Percentiles rank a stretch among this genome's conserved stretches.
phyloP scores from a whole-genome alignment of 2,888 invertebrate genomes.

The Phoenoteleia sp. region DNA sequence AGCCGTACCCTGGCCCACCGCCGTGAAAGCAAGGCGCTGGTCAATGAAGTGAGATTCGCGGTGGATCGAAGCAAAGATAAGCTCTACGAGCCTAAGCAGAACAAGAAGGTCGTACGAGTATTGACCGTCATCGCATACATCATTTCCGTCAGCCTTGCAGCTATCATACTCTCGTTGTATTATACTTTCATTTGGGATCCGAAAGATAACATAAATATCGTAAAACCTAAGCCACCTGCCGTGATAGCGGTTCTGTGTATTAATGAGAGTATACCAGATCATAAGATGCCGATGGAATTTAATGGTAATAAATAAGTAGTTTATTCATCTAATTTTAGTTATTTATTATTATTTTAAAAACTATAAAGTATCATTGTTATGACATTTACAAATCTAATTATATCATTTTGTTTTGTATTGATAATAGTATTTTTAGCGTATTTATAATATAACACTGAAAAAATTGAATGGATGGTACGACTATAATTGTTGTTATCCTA shows the following conservation, averaged over 20 bases:
- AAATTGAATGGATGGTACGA: too few relatives aligned
- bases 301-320: slow-evolving; percentile 25
- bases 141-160: slow-evolving; percentile 97
- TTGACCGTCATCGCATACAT: slow-evolving; percentile 98
- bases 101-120: slow-evolving; percentile 95
- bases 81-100: slow-evolving; percentile 93
- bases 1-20: slow-evolving; percentile 83
- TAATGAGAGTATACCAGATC: slow-evolving; percentile 20
- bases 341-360: not conserved
- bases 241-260: slow-evolving; percentile 3
- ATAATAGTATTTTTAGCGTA: too few relatives aligned
- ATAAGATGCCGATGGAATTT: slow-evolving; percentile 19
- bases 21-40: slow-evolving; percentile 82
- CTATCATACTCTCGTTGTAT: slow-evolving; percentile 97
- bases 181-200: slow-evolving; percentile 98
- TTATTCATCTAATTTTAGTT: not conserved
- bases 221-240: slow-evolving; percentile 32
- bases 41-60: slow-evolving; percentile 90
- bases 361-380: too few relatives aligned
- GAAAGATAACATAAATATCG: slow-evolving; percentile 83
- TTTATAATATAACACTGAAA: too few relatives aligned
- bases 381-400: too few relatives aligned
- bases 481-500: too few relatives aligned
- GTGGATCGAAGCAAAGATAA: slow-evolving; percentile 90
- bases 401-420: too few relatives aligned